Evolutionary conservation across 2,888 invertebrate genomes (phyloP), one percentile per base, ranked within the genome.

Genomic region (Rotaria magnacalcarata): DNA sequence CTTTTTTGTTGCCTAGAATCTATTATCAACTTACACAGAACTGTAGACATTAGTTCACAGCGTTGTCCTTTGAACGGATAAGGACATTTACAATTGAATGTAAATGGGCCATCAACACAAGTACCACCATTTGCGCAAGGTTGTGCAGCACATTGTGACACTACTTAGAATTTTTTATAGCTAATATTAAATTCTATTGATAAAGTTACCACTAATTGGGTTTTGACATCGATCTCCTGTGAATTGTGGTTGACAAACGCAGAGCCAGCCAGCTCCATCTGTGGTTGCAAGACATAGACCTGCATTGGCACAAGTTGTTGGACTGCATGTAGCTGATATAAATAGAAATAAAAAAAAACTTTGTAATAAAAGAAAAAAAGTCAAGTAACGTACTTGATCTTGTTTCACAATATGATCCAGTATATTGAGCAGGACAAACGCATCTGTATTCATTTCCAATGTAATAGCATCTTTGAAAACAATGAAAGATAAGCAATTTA

Each of bases 221-320:
- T 16, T 85, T 91, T 97, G 97, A 89, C 97, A 97, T 85, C 96
- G 93, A 0, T 95, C 94, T 0, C 97, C 97, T 0, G 89, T 89
- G 87, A 88, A 91, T 0, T 91, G 90, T 6, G 89, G 88, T 6
- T 88, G 89, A 87, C 91, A 91, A 6, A 87, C 58, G 87, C 91
- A 97, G 19, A 6, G n/a, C 16, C 34, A 67, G 16, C 11, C 27
- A 34, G 34, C 6, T n/a, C 34, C 67, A 67, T 14, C 27, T 27
- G 16, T 2, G 1, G 34, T 16, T 27, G 19, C 1, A 0, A 41
- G 11, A 19, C 67, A 67, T 16, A 34, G 34, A 67, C 67, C 67
- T 34, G 16, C 27, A 67, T 34, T 34, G 16, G 2, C 11, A 34
- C 14, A 24, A 34, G 34, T 4, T 19, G 14, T n/a, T 67, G 67